Evolutionary conservation across 1,140 invertebrate genomes (phyloP).

Genomic region (Drosophila suzukii): DNA sequence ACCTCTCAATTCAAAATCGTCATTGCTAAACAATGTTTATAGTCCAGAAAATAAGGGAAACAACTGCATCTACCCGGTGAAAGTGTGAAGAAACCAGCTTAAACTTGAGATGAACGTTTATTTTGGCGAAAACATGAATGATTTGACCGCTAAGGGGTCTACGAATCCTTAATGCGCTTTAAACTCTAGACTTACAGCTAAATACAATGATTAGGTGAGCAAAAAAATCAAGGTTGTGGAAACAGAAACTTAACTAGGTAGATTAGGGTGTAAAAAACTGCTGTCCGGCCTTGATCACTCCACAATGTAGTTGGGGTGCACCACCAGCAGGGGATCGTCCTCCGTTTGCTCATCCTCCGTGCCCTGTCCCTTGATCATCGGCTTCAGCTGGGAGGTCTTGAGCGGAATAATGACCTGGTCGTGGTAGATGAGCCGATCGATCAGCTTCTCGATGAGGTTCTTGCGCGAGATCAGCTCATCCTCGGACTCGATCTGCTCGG

Average conservation of each 20-base stretch:
- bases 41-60: conserved; percentile 10
- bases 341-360: conserved; percentile 86
- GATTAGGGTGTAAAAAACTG: not conserved
- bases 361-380: conserved; percentile 84
- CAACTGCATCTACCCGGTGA: no score
- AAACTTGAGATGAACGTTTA: conserved; percentile 34
- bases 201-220: conserved; percentile 3
- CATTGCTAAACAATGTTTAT: no score
- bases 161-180: not conserved
- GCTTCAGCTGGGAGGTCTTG: conserved; percentile 88
- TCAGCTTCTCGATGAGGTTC: conserved; percentile 96
- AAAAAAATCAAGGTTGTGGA: conserved; percentile 12
- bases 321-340: conserved; percentile 95
- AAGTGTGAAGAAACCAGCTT: not conserved
- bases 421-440: conserved; percentile 96
- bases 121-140: conserved; percentile 16
- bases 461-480: conserved; percentile 96
- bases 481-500: conserved; percentile 95
- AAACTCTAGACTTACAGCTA: conserved; percentile 24
- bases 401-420: conserved; percentile 97
- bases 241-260: conserved; percentile 13
- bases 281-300: conserved; percentile 84
- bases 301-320: conserved; percentile 97
- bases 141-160: not conserved
- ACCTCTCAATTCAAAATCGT: no score